Conservation (phyloP, 2,797 vertebrate species). For the Spondyliosoma cantharus region DNA sequence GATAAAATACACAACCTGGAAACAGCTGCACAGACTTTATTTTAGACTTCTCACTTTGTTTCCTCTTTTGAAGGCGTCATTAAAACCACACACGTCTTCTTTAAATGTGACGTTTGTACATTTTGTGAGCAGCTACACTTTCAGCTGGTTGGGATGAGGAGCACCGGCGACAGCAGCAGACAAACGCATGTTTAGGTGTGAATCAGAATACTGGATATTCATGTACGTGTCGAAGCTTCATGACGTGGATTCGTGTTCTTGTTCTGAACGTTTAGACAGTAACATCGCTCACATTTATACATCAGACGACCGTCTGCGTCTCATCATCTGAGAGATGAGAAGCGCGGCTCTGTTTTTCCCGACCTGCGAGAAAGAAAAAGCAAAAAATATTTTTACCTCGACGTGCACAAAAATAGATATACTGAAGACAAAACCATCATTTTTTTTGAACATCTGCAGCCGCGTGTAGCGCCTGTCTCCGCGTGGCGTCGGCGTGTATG, state of each 20-base stretch:
- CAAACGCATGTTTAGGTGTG: too few relatives aligned
- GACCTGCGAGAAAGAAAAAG: neutral
- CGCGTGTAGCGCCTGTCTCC: constrained; percentile 39
- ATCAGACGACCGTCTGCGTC: constrained; percentile 10
- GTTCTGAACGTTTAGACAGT: neutral
- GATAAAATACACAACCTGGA: too few relatives aligned
- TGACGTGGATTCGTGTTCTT: neutral
- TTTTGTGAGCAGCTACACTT: too few relatives aligned
- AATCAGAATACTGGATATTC: too few relatives aligned
- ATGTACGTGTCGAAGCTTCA: neutral
- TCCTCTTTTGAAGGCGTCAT: too few relatives aligned
- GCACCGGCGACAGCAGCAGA: too few relatives aligned
- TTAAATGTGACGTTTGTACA: too few relatives aligned
- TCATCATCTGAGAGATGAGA: constrained; percentile 6
- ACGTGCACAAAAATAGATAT: constrained; percentile 54
- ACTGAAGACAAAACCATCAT: constrained; percentile 34
- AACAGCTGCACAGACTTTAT: too few relatives aligned
- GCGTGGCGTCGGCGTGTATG: constrained; percentile 53
- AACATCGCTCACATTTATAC: neutral
- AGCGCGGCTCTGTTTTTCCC: constrained; percentile 22
- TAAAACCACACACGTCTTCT: too few relatives aligned
- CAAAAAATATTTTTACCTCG: constrained; percentile 2
- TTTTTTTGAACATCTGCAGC: constrained; percentile 28
- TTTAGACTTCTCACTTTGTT: too few relatives aligned
- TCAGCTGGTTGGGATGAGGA: too few relatives aligned